phyloP scores from a whole-genome alignment of 2,797 vertebrate species.

The Tenualosa thibaudeaui region DNA sequence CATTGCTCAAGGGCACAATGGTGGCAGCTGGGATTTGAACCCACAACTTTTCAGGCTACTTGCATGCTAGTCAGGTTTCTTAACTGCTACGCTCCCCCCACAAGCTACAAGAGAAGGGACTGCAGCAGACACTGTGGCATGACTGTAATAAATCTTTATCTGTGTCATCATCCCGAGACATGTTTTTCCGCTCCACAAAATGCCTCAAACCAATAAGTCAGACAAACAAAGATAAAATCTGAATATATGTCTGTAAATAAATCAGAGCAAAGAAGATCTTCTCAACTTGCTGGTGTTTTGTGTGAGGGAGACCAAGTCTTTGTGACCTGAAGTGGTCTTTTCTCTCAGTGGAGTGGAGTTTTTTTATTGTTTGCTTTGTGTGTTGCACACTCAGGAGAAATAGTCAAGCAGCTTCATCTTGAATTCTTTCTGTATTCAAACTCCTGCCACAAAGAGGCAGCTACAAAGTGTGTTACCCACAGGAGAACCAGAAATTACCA shows the following conservation, averaged over 20 bases:
- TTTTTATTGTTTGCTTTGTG: neutral
- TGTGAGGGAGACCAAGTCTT: neutral
- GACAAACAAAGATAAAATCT: neutral
- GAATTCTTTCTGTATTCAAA: neutral
- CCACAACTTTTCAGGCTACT: too few species aligned
- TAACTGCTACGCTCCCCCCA: too few species aligned
- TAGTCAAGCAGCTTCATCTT: neutral
- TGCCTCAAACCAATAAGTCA: neutral
- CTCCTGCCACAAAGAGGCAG: neutral
- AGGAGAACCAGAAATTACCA: neutral
- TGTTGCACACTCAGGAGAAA: neutral
- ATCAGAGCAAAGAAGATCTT: neutral
- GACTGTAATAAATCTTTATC: neutral
- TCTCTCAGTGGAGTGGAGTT: neutral
- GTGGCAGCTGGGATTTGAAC: too few species aligned
- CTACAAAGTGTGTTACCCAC: neutral
- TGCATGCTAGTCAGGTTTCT: too few species aligned
- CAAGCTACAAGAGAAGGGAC: too few species aligned
- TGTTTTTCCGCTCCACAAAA: neutral
- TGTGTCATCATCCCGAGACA: neutral
- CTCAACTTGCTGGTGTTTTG: neutral
- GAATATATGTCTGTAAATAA: neutral
- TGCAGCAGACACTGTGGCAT: too few species aligned
- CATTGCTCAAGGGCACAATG: too few species aligned
- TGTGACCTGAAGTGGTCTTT: neutral